These are phyloP conservation scores for Aporophyla lueneburgensis DNA, from an alignment of 2,888 invertebrate genomes.

Conservation along the genomic window DNA sequence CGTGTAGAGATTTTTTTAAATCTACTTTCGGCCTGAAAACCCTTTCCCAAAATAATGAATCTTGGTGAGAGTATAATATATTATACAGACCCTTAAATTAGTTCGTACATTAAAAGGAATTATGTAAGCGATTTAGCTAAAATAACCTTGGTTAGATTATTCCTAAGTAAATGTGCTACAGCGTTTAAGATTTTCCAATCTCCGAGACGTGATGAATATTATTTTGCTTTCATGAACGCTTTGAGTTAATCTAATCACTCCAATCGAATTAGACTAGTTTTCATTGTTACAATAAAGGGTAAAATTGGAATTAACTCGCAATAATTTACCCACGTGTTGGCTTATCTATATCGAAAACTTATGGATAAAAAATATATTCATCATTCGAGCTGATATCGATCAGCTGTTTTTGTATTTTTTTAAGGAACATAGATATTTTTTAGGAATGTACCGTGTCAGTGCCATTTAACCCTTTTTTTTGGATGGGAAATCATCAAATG, in stretches of 20 bases:
- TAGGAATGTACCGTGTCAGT: too few species aligned
- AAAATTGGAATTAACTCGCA: too few species aligned
- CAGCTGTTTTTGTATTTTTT: too few species aligned
- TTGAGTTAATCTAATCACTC: background rate
- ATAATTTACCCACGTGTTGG: too few species aligned
- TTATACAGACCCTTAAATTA: conserved; percentile 21
- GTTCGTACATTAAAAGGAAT: conserved; percentile 34
- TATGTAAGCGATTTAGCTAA: conserved; percentile 27
- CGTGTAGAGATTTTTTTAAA: conserved; percentile 8
- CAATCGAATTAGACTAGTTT: background rate
- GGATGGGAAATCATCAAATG: too few species aligned
- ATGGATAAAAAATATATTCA: too few species aligned
- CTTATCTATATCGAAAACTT: too few species aligned
- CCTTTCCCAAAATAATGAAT: conserved; percentile 37
- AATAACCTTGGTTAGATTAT: conserved; percentile 10
- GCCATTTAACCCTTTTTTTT: too few species aligned
- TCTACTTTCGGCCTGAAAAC: background rate
- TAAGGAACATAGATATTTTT: too few species aligned
- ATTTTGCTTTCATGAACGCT: conserved; percentile 9
- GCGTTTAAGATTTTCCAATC: conserved; percentile 12
- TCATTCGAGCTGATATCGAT: too few species aligned
- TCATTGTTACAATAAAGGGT: background rate
- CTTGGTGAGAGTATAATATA: conserved; percentile 8
- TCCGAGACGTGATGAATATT: conserved; percentile 2
- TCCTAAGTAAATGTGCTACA: conserved; percentile 5